Evolutionary conservation across 2,113 vertebrate genomes (phyloP).

Genomic region (Lethenteron reissneri): DNA sequence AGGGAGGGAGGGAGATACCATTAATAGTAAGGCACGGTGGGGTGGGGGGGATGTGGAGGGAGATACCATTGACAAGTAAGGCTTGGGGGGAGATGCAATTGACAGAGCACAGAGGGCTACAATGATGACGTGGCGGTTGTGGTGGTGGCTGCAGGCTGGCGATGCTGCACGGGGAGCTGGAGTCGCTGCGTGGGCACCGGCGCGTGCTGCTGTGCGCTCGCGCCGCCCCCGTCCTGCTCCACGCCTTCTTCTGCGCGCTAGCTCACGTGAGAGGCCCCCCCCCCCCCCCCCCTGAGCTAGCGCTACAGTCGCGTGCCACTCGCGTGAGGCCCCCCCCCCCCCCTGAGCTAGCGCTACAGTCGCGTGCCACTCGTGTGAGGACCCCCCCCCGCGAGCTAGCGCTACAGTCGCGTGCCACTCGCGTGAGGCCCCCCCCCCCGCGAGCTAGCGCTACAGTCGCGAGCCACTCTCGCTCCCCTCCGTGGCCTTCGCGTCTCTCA

Average conservation of each 20-base stretch:
- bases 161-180: slow-evolving; percentile 40
- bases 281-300: too few relatives aligned
- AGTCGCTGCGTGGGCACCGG: slow-evolving; percentile 36
- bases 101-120: neutral
- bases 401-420: too few relatives aligned
- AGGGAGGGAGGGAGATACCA: neutral
- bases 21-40: neutral
- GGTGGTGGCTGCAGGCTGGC: slow-evolving; percentile 26
- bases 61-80: neutral
- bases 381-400: too few relatives aligned
- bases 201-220: slow-evolving; percentile 51
- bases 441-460: too few relatives aligned
- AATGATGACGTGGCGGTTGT: neutral
- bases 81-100: neutral
- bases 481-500: neutral
- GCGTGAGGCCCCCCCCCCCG: neutral
- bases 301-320: neutral
- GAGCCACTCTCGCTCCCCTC: neutral
- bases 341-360: neutral
- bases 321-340: slow-evolving; percentile 23
- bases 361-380: too few relatives aligned
- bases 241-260: slow-evolving; percentile 40
- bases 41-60: neutral
- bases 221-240: slow-evolving; percentile 42
- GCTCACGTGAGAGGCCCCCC: slow-evolving; percentile 32